These are phyloP conservation scores for Sympetrum striolatum DNA, from an alignment of 2,888 invertebrate species.

Conservation along the genomic window DNA sequence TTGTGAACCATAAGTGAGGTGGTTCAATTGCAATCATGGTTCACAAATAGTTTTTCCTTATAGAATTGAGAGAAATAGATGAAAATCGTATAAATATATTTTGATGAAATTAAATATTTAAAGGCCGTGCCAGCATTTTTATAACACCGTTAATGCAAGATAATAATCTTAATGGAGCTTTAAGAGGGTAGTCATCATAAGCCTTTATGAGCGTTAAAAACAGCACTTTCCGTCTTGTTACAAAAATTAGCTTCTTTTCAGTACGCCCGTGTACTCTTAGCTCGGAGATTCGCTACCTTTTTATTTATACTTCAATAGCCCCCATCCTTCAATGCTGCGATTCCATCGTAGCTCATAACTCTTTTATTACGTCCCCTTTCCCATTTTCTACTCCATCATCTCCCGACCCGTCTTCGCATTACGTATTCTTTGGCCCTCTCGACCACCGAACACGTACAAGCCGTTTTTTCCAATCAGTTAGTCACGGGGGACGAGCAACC, in stretches of 20 bases:
- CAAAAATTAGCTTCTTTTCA: background rate
- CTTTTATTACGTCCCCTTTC: background rate
- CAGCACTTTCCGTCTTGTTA: background rate
- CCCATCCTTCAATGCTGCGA: background rate
- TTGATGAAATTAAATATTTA: too few relatives aligned
- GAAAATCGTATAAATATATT: too few relatives aligned
- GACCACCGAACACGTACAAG: conserved; percentile 13
- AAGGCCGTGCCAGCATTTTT: too few relatives aligned
- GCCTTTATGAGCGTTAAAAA: too few relatives aligned
- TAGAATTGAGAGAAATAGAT: too few relatives aligned
- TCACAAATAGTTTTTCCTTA: too few relatives aligned
- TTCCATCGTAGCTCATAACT: background rate
- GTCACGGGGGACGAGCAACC: background rate
- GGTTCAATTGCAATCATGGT: too few relatives aligned
- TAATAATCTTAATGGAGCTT: too few relatives aligned
- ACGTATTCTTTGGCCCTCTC: conserved; percentile 5
- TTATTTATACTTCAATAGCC: background rate
- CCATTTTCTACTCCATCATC: background rate
- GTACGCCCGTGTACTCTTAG: background rate
- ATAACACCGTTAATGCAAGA: too few relatives aligned
- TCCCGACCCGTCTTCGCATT: background rate
- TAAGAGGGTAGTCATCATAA: too few relatives aligned
- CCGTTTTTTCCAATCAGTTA: conserved; percentile 36
- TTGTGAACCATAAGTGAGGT: too few relatives aligned
- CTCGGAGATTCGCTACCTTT: too few relatives aligned